Base-by-base conservation (phyloP, 2,888 invertebrate genomes). In the Parnassius mnemosyne region DNA sequence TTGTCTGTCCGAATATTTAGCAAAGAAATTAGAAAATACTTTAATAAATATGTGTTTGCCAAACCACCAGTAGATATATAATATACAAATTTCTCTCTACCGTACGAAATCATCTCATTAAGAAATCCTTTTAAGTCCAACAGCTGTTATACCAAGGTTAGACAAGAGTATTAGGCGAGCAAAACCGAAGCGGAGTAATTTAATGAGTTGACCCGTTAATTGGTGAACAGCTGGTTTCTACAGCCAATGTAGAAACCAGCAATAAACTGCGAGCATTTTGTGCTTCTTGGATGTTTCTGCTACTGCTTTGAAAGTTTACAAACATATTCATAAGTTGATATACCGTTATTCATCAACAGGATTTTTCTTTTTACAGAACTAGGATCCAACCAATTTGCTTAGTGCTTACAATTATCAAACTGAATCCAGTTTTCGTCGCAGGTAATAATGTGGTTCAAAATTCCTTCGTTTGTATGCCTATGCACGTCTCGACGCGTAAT, bases 141-240 rank as follows among this genome's bases (percentile, higher is more conserved):
- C 61, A 61, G 60, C 61, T 53, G 62, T 58, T 63, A 63, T 58
- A 54, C 54, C 49, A 53, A 44, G 54, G 62, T 50, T 63, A 68
- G 63, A 66, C 59, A 66, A 63, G 61, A 70, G 72, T 75, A 73
- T 71, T 68, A 71, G 73, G 71, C 68, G 61, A 60, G 65, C 72
- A 73, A 71, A 75, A 70, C 63, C 71, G 72, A 73, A 68, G 69
- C 72, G 74, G 71, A 79, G 75, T 80, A 76, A 79, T 84, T 80
- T 82, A 83, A 84, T 82, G 82, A 83, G 80, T 78, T 77, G 79
- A 79, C 79, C 77, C 78, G 81, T 78, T 82, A 83, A 82, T 83
- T 82, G 80, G 77, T 66, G 71, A 78, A 78, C 81, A 82, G 80
- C 80, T 78, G 80, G 63, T 72, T 75, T 74, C 72, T 73, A 75